These are phyloP conservation scores for Myzus persicae DNA, from an alignment of 1,140 invertebrate species.

Conservation along the genomic window DNA sequence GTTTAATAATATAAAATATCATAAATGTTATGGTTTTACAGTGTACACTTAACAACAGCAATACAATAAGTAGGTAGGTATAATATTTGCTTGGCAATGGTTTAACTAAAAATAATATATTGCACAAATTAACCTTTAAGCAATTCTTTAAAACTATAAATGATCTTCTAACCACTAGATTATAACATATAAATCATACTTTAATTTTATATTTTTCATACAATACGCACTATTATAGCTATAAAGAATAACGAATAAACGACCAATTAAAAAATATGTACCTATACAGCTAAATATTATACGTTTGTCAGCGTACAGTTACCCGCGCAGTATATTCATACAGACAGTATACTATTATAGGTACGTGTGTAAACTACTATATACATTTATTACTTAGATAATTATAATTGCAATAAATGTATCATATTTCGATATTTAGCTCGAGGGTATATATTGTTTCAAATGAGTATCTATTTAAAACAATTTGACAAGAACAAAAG, in stretches of 20 bases:
- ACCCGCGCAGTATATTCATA: not conserved
- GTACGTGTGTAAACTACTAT: not conserved
- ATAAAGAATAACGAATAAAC: not conserved
- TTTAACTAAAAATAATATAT: not conserved
- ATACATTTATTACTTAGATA: not conserved
- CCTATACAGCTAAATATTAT: not conserved
- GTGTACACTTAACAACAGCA: not conserved
- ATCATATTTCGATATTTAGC: not conserved
- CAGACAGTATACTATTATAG: not conserved
- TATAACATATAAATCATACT: not conserved
- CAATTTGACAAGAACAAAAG: slow-evolving; percentile 30
- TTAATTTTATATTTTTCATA: not conserved
- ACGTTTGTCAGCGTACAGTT: not conserved
- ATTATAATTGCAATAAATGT: slow-evolving; percentile 21
- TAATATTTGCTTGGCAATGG: not conserved
- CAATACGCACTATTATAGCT: not conserved
- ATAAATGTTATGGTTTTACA: not conserved
- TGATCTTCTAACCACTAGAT: not conserved
- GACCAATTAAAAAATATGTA: not conserved
- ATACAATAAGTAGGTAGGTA: not conserved
- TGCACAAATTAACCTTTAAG: slow-evolving; percentile 16
- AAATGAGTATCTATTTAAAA: slow-evolving; percentile 15
- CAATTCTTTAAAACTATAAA: not conserved
- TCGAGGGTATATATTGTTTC: not conserved
- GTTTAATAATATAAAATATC: not conserved